Evolutionary conservation across 2,113 vertebrate genomes (phyloP).

Genomic region (Tretioscincus oriximinensis): DNA sequence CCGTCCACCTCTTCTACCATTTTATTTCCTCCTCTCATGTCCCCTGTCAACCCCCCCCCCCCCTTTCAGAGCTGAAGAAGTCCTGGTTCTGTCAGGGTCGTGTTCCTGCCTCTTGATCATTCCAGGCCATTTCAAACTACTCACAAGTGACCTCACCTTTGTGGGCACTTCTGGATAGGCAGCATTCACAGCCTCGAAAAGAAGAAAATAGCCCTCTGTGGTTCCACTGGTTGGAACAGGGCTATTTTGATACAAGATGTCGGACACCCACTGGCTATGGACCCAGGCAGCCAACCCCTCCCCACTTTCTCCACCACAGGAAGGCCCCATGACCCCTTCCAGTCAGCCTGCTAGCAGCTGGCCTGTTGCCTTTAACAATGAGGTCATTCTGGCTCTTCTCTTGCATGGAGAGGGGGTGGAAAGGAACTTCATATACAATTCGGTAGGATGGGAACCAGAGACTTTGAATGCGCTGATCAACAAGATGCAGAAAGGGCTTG

Average conservation of each 20-base stretch:
- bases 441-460: not conserved
- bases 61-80: too few species aligned
- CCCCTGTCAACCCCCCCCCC: too few species aligned
- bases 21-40: too few species aligned
- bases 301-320: not conserved
- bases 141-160: not conserved
- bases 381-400: not conserved
- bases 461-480: not conserved
- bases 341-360: not conserved
- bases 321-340: constrained; percentile 11
- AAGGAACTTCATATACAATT: too few species aligned
- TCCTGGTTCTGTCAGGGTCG: too few species aligned
- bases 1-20: too few species aligned
- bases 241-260: not conserved
- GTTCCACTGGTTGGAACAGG: not conserved
- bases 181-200: not conserved
- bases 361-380: not conserved
- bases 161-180: not conserved
- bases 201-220: not conserved
- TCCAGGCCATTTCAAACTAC: too few species aligned
- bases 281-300: not conserved
- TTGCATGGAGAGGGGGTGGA: too few species aligned
- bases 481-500: too few species aligned
- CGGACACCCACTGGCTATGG: not conserved
- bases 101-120: too few species aligned